phyloP scores from a whole-genome alignment of 2,113 vertebrate genomes.

The Stercorarius parasiticus region DNA sequence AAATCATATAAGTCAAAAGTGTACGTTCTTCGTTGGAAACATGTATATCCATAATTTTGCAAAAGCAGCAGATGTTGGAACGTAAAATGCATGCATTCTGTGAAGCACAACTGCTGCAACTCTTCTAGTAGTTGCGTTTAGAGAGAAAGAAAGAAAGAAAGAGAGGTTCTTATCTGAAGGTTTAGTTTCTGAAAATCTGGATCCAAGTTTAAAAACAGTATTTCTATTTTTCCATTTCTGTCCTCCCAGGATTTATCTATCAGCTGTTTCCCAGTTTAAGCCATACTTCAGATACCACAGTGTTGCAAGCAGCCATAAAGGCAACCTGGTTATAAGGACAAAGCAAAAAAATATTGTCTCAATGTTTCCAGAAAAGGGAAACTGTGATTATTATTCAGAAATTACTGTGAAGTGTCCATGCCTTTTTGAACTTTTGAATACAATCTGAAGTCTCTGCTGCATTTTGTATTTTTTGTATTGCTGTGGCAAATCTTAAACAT shows the following conservation, averaged over 20 bases:
- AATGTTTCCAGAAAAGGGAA: not conserved
- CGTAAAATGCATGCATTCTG: not conserved
- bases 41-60: not conserved
- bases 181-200: not conserved
- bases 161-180: not conserved
- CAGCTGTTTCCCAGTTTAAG: not conserved
- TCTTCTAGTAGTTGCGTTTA: constrained; percentile 13
- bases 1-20: not conserved
- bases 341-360: not conserved
- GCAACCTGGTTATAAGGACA: not conserved
- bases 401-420: not conserved
- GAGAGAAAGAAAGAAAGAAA: not conserved
- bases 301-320: not conserved
- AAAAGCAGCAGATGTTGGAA: constrained; percentile 12
- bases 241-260: not conserved
- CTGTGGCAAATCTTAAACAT: not conserved
- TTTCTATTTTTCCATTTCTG: not conserved
- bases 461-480: not conserved
- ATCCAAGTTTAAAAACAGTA: not conserved
- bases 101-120: not conserved
- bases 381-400: not conserved
- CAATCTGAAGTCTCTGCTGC: not conserved
- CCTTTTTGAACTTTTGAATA: not conserved
- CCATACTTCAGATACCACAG: not conserved
- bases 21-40: constrained; percentile 12